A percentile compares a stretch with the other conserved stretches of the same genome.
phyloP scores from a whole-genome alignment of 2,113 vertebrate species.

The Nipponia nippon region DNA sequence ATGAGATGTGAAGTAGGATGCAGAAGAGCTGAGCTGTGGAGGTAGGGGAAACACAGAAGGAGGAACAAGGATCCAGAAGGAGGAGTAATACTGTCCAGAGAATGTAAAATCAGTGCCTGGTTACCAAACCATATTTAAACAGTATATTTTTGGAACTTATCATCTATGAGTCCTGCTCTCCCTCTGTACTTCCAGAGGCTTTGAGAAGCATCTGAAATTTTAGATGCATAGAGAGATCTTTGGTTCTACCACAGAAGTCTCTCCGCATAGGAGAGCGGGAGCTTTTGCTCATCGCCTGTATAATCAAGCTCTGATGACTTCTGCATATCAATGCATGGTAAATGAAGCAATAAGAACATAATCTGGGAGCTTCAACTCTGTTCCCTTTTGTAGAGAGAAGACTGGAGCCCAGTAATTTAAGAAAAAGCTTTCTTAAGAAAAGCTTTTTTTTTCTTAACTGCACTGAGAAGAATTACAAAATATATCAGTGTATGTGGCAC shows the following conservation, averaged over 20 bases:
- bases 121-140: background rate
- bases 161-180: background rate
- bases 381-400: background rate
- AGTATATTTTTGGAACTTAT: background rate
- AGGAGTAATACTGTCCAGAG: background rate
- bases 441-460: background rate
- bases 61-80: background rate
- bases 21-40: background rate
- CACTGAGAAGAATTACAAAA: background rate
- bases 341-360: background rate
- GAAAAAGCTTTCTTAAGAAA: background rate
- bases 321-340: background rate
- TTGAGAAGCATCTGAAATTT: background rate
- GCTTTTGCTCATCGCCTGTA: background rate
- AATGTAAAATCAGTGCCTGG: background rate
- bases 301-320: background rate
- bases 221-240: background rate
- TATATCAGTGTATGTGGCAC: background rate
- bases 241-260: background rate
- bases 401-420: background rate
- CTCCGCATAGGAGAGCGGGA: background rate
- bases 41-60: background rate
- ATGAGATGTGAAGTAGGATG: accelerated
- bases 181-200: background rate
- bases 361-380: background rate